Evolutionary conservation across 2,888 invertebrate species (phyloP), one percentile per base, ranked within the genome.

Genomic region (Lomographa bimaculata): DNA sequence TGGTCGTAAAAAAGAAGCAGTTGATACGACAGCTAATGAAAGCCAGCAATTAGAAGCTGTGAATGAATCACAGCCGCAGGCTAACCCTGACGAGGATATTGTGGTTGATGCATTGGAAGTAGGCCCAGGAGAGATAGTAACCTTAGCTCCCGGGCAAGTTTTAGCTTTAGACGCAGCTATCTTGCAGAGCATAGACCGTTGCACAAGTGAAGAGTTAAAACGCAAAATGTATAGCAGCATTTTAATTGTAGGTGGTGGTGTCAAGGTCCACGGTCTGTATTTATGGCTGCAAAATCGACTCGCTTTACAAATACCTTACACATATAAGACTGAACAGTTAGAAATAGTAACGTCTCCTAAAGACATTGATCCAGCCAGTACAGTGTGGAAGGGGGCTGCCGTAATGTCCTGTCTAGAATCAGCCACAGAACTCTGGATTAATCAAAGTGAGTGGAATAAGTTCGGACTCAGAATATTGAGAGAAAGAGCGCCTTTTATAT

Each of bases 211-310:
- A 54, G 98, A 98, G 56, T 79, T 97, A 39, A 97, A 97, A 76
- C 90, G 96, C 25, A 97, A 97, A 82, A 97, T 98, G 97, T 98
- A 97, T 71, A 96, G 96, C 37, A 96, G 95, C 61, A 95, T 98
- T 47, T 85, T 98, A 9, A 93, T 98, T 0, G 96, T 98, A 3
- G 98, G 98, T 3, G 97, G 97, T 1, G 97, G 97, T 1, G 94
- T 96, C 69, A 97, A 97, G 79, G 94, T 97, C 54, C 92, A 94
- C 30, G 97, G 87, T 0, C 91, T 97, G 25, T 93, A 94, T 9
- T 92, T 94, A 44, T 98, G 97, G 97, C 83, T 98, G 5, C 96
- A 97, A 65, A 96, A 96, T 64, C 91, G 96, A 53, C 91, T 98
- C 42, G 93, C 94, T 3, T 86, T 96, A 37, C 96, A 97, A 76